Conservation (phyloP, 1,140 invertebrate genomes). For the Zaprionus ghesquierei region DNA sequence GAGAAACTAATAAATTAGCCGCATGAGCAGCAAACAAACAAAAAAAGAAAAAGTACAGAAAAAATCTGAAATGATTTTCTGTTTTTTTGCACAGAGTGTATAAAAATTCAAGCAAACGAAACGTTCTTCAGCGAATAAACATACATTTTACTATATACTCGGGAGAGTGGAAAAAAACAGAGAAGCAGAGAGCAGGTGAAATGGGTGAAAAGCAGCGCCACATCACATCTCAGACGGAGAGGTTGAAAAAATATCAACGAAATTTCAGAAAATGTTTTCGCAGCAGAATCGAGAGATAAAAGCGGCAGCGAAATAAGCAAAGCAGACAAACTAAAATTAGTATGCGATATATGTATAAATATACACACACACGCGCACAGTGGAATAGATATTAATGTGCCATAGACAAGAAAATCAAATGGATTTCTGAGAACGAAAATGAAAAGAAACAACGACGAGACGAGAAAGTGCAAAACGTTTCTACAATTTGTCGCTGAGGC, state of each 20-base stretch:
- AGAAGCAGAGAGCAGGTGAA: conserved; percentile 19
- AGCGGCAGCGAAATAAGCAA: conserved; percentile 19
- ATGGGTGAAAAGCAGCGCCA: background rate
- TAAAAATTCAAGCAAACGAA: conserved; percentile 44
- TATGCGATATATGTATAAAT: conserved; percentile 24
- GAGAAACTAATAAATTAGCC: conserved; percentile 63
- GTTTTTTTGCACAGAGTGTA: conserved; percentile 25
- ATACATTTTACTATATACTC: conserved; percentile 45
- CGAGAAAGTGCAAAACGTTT: conserved; percentile 27
- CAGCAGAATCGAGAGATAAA: conserved; percentile 10
- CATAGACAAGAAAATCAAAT: conserved; percentile 28
- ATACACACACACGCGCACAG: conserved; percentile 1
- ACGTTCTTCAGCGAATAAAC: conserved; percentile 52
- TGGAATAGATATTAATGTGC: conserved; percentile 17
- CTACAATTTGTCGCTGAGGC: conserved; percentile 29
- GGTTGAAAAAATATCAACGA: conserved; percentile 60
- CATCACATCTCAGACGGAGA: background rate
- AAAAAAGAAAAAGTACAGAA: background rate
- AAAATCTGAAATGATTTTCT: background rate
- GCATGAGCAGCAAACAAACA: conserved; percentile 51
- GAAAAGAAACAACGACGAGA: background rate
- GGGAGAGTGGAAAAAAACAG: background rate
- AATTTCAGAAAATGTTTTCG: conserved; percentile 35
- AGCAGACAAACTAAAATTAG: conserved; percentile 69
- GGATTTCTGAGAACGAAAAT: conserved; percentile 20